Conservation (phyloP, 2,888 invertebrate genomes). For the Yponomeuta cagnagella region DNA sequence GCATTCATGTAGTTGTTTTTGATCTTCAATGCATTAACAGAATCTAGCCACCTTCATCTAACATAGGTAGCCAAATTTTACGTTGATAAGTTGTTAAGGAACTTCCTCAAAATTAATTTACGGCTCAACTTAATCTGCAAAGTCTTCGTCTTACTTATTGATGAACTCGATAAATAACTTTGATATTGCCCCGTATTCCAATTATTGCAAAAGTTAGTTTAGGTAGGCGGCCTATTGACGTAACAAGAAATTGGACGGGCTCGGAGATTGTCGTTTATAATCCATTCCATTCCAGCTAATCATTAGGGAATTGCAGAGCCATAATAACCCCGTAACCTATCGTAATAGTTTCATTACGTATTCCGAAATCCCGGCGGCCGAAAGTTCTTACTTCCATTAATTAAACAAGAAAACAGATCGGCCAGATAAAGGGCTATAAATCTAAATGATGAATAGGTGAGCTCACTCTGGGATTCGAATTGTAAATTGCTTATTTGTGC, state of each 20-base stretch:
- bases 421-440: conserved; percentile 70
- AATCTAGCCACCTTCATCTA: too few species aligned
- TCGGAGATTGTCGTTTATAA: conserved; percentile 10
- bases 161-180: neutral
- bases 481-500: conserved; percentile 66
- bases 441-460: conserved; percentile 72
- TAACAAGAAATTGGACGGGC: conserved; percentile 11
- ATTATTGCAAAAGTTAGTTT: conserved; percentile 7
- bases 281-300: conserved; percentile 7
- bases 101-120: conserved; percentile 1
- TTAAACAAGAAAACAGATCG: conserved; percentile 71
- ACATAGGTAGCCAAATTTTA: too few species aligned
- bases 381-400: conserved; percentile 60
- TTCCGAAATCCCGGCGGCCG: conserved; percentile 26
- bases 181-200: conserved; percentile 1
- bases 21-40: too few species aligned
- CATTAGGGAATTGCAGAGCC: neutral
- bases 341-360: conserved; percentile 24
- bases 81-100: too few species aligned
- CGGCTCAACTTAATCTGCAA: neutral
- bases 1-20: too few species aligned
- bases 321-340: conserved; percentile 12
- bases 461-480: conserved; percentile 54
- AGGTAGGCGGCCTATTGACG: neutral
- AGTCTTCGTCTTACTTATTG: neutral